A percentile compares a stretch with the other conserved stretches of the same genome.
Evolutionary conservation across 2,797 vertebrate species (phyloP).

Genomic region (Amphiprion clarkii): DNA sequence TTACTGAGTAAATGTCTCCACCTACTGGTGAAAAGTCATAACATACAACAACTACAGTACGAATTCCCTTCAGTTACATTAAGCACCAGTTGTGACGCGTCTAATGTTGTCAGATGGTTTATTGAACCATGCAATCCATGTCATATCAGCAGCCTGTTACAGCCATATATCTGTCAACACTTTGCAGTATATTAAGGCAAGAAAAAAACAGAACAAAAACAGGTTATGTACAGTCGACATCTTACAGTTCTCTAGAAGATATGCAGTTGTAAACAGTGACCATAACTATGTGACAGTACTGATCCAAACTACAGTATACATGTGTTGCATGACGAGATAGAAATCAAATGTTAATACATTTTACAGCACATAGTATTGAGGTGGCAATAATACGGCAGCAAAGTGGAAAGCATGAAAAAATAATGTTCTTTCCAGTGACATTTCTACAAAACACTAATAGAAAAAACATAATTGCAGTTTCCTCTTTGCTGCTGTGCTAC

Average conservation of each 20-base stretch:
- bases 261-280: conserved; percentile 74
- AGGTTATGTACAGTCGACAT: conserved; percentile 74
- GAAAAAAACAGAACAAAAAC: conserved; percentile 60
- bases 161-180: conserved; percentile 76
- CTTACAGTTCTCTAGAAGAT: conserved; percentile 69
- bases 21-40: conserved; percentile 59
- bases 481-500: conserved; percentile 42
- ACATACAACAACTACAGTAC: neutral
- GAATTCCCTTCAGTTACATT: neutral
- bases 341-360: conserved; percentile 48
- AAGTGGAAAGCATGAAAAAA: conserved; percentile 35
- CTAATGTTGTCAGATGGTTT: conserved; percentile 69
- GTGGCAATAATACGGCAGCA: conserved; percentile 53
- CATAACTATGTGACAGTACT: conserved; percentile 61
- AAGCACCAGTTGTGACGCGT: conserved; percentile 10
- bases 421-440: conserved; percentile 29
- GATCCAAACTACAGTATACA: conserved; percentile 47
- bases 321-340: conserved; percentile 47
- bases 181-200: conserved; percentile 81
- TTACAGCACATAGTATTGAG: conserved; percentile 49
- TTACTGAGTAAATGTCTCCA: conserved; percentile 63
- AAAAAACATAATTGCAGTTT: conserved; percentile 35
- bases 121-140: conserved; percentile 84
- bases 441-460: conserved; percentile 55
- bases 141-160: conserved; percentile 78